A percentile compares a stretch with the other conserved stretches of the same genome.
Conservation (phyloP, 30 jellyfish, hydroid and myxozoan species). For the Aurelia aurita complex sp. Pacific region DNA sequence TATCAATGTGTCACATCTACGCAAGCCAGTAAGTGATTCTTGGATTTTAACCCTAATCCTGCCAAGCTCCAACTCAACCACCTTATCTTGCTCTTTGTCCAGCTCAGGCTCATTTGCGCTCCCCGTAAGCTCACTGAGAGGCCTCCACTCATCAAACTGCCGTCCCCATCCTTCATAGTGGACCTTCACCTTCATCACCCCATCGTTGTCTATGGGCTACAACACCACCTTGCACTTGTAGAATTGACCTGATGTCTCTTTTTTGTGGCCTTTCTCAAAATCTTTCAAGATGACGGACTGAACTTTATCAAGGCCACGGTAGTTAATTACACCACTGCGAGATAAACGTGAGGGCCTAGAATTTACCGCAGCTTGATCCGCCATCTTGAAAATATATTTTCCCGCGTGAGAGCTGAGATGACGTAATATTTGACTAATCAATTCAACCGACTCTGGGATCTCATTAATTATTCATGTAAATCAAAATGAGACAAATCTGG, state of each 20-base stretch:
- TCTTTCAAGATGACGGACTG: constrained; percentile 36
- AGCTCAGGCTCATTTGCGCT: constrained; percentile 17
- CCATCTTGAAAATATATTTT: constrained; percentile 17
- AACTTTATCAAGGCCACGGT: constrained; percentile 22
- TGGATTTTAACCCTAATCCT: too few relatives aligned
- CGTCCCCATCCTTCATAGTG: constrained; percentile 34
- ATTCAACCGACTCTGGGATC: constrained; percentile 19
- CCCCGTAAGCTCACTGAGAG: constrained; percentile 16
- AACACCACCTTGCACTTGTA: constrained; percentile 35
- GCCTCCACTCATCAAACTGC: constrained; percentile 6
- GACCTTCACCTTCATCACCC: background rate
- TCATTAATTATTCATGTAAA: constrained; percentile 28
- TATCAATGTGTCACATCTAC: too few relatives aligned
- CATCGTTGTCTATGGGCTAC: constrained; percentile 31
- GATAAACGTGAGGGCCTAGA: constrained; percentile 27
- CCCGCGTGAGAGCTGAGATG: constrained; percentile 16
- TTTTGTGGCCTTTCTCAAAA: constrained; percentile 16
- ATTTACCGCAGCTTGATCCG: constrained; percentile 22
- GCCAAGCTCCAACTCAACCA: constrained; percentile 25
- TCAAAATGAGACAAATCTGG: constrained; percentile 41
- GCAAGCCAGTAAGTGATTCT: too few relatives aligned
- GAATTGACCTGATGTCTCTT: background rate
- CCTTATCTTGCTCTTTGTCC: constrained; percentile 24
- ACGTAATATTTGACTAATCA: constrained; percentile 32
- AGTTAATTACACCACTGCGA: constrained; percentile 21